phyloP scores from a whole-genome alignment of 2,888 invertebrate genomes.

The Eupeodes luniger region DNA sequence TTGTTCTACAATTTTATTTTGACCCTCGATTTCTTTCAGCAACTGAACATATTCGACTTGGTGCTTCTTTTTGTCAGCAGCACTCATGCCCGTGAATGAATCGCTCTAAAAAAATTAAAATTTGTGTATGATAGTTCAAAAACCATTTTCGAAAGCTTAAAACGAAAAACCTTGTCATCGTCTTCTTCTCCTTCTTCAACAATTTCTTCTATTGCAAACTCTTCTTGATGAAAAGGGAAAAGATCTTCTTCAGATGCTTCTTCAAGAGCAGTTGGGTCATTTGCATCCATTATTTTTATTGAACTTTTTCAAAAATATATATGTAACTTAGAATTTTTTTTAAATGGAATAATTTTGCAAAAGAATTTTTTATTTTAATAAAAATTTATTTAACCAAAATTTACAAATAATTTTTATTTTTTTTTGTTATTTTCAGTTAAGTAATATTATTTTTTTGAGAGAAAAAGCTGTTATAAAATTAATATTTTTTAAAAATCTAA shows the following conservation, averaged over 20 bases:
- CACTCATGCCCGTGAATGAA: slow-evolving; percentile 64
- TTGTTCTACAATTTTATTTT: slow-evolving; percentile 81
- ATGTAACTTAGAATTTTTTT: no score
- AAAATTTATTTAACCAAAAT: no score
- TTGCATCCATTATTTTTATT: slow-evolving; percentile 14
- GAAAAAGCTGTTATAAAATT: no score
- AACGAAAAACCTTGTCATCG: slow-evolving; percentile 49
- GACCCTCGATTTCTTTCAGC: slow-evolving; percentile 81
- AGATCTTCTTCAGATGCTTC: background rate
- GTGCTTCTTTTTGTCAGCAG: slow-evolving; percentile 58
- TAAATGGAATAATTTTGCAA: no score
- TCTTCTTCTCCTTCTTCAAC: slow-evolving; percentile 23
- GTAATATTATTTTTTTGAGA: no score
- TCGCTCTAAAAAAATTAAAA: slow-evolving; percentile 51
- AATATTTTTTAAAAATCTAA: no score
- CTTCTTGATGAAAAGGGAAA: background rate
- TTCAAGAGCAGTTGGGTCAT: background rate
- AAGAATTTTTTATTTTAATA: no score
- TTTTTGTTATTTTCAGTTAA: no score
- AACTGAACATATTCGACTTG: slow-evolving; percentile 80
- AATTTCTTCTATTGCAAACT: background rate
- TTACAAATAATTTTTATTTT: no score
- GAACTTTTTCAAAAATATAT: no score
- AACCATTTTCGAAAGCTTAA: background rate
- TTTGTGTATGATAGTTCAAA: no score